Conservation (phyloP, 2,797 vertebrate species). For the Muscicapa striata region DNA sequence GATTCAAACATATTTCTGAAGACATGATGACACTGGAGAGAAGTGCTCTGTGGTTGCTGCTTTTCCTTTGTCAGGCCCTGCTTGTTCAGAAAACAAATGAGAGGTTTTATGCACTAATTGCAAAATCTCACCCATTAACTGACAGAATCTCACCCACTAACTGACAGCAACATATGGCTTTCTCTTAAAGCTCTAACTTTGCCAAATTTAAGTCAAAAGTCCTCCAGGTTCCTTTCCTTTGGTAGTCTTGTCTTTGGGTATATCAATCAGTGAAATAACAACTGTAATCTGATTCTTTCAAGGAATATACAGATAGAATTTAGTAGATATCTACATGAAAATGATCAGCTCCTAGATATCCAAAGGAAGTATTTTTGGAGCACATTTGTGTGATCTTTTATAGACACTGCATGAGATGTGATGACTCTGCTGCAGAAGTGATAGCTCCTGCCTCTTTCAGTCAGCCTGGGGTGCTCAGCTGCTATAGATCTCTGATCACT, state of each 20-base stretch:
- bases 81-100: neutral
- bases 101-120: neutral
- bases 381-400: neutral
- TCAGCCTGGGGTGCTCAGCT: neutral
- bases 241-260: neutral
- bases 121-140: neutral
- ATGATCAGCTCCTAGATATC: neutral
- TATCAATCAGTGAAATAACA: neutral
- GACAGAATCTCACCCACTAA: neutral
- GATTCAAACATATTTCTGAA: neutral
- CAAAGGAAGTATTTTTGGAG: neutral
- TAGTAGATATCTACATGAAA: neutral
- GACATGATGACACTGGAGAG: neutral
- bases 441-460: neutral
- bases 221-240: neutral
- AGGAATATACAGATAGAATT: neutral
- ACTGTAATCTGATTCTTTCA: neutral
- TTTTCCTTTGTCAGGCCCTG: neutral
- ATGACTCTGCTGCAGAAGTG: neutral
- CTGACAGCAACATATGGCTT: neutral
- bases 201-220: neutral
- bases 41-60: neutral
- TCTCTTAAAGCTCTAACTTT: neutral
- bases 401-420: neutral
- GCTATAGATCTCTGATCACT: neutral